Percentiles rank a stretch among this genome's conserved stretches.
phyloP scores from a whole-genome alignment of 2,113 vertebrate species.

The Syngnathus typhle region DNA sequence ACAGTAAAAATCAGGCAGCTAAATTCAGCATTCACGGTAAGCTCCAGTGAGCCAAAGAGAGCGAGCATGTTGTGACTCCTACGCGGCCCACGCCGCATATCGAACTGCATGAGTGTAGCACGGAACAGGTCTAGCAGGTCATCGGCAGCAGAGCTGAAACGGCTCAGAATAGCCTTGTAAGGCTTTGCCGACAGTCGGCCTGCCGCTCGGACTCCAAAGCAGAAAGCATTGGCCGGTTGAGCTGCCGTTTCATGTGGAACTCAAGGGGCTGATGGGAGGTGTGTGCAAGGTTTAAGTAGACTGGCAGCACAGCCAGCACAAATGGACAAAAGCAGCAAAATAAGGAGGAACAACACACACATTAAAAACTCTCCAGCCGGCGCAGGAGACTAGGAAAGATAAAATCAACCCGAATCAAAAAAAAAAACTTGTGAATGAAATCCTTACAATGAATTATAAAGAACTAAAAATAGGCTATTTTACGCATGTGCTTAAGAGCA shows the following conservation, averaged over 20 bases:
- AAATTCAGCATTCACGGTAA: slow-evolving; percentile 50
- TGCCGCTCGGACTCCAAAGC: slow-evolving; percentile 44
- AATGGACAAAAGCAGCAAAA: slow-evolving; percentile 42
- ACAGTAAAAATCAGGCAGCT: slow-evolving; percentile 44
- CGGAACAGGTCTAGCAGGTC: slow-evolving; percentile 56
- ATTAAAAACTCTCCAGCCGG: slow-evolving; percentile 40
- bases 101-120: slow-evolving; percentile 53
- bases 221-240: slow-evolving; percentile 38
- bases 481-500: slow-evolving; percentile 12
- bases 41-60: slow-evolving; percentile 45
- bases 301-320: slow-evolving; percentile 30
- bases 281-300: slow-evolving; percentile 45
- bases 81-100: slow-evolving; percentile 60
- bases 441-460: slow-evolving; percentile 14
- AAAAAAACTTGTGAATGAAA: not conserved
- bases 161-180: slow-evolving; percentile 65
- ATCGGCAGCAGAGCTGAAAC: slow-evolving; percentile 45
- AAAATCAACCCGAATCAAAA: not conserved
- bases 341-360: slow-evolving; percentile 39
- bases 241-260: slow-evolving; percentile 47
- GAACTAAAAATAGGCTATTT: slow-evolving; percentile 29
- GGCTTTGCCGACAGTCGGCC: slow-evolving; percentile 50
- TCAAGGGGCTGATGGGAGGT: slow-evolving; percentile 44
- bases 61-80: slow-evolving; percentile 57
- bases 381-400: slow-evolving; percentile 15